Evolutionary conservation across 2,888 invertebrate species (phyloP), one percentile per base, ranked within the genome.

Genomic region (Andricus quercusramuli): DNA sequence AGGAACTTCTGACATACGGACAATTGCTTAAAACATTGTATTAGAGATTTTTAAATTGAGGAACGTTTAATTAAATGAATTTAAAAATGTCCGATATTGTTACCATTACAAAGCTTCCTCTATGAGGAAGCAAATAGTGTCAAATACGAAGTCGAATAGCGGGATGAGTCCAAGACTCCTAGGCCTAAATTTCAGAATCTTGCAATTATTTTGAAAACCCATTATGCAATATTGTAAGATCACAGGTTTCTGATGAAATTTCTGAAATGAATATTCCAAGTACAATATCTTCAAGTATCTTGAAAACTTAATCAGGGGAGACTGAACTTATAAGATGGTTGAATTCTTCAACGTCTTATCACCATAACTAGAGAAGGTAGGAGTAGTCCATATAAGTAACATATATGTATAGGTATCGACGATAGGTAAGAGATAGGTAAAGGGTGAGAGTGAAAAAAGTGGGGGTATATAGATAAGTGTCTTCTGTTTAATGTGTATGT

Each of bases 391-490:
- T 67, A 37, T 11, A 67, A n/a, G 22, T 66, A 3, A n/a, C 41
- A 67, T 15, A 47, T 4, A 15, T 41, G 41, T 41, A 13, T 67
- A 41, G n/a, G n/a, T 41, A 67, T 41, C n/a, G 11, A 22, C 15
- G 32, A 67, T 67, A 67, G 37, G 41, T 41, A 37, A 25, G 62
- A 25, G 25, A n/a, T 56, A n/a, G 56, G 25, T 25, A 29, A 59
- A 25, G 25, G 25, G 62, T 20, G 41, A 41, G 41, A 37, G 15
- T 15, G 17, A 20, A 37, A 70, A 80, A 80, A 80, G 78, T 78
- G 37, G 80, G 79, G 78, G 83, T n/a, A 65, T n/a, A 65, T 83
- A 79, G 79, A 81, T 80, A 80, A 84, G 83, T 81, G 79, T 79
- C 74, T 79, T 56, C 76, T 78, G 81, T 83, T 67, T 41, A 67